Evolutionary conservation across 2,888 invertebrate species (phyloP).

Genomic region (Pterostichus madidus): DNA sequence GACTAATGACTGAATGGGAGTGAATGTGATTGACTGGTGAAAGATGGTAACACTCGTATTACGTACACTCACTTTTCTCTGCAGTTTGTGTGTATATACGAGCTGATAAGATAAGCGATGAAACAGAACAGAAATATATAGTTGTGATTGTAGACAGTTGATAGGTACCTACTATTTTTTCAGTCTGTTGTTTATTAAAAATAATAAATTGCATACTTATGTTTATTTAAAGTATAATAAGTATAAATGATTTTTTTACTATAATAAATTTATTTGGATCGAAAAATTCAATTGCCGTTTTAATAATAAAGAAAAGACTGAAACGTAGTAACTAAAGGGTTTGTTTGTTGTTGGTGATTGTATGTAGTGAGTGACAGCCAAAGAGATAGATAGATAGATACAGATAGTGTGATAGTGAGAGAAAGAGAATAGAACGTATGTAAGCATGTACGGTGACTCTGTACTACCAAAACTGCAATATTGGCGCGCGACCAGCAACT

Average conservation of each 20-base stretch:
- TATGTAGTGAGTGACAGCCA: conserved; percentile 74
- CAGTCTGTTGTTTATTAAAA: conserved; percentile 41
- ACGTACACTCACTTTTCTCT: conserved; percentile 44
- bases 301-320: conserved; percentile 42
- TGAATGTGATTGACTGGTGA: conserved; percentile 19
- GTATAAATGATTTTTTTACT: too few relatives aligned
- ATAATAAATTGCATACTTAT: not conserved
- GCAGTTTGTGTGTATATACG: conserved; percentile 47
- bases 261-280: not conserved
- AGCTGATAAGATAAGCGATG: conserved; percentile 50
- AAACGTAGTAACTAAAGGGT: conserved; percentile 3
- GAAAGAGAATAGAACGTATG: conserved; percentile 59
- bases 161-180: conserved; percentile 14
- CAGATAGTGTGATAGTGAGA: conserved; percentile 42
- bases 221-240: not conserved
- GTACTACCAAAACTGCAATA: conserved; percentile 98
- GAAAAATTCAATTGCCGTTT: not conserved
- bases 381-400: conserved; percentile 69
- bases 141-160: conserved; percentile 17
- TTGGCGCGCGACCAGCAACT: conserved; percentile 91
- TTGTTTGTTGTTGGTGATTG: not conserved
- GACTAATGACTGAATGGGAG: conserved; percentile 6
- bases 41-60: conserved; percentile 36
- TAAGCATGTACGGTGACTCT: conserved; percentile 80
- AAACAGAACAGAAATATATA: conserved; percentile 50